Evolutionary conservation across 1,140 invertebrate genomes (phyloP).

Genomic region (Battus philenor): DNA sequence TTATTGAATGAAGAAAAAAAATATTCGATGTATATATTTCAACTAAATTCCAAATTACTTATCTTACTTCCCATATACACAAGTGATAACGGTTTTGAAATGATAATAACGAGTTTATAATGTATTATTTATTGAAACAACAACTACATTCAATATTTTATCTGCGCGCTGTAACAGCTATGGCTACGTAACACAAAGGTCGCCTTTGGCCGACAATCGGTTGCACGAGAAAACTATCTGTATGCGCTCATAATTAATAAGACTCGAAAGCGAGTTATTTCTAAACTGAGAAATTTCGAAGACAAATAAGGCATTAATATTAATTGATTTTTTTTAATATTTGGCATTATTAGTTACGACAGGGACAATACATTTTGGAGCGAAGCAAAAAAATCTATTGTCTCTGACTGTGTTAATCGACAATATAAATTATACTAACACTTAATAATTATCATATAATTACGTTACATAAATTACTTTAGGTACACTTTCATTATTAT

Average conservation of each 20-base stretch:
- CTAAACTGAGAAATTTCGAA: neutral
- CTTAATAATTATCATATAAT: slow-evolving; percentile 41
- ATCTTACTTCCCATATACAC: neutral
- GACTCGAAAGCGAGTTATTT: neutral
- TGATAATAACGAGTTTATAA: slow-evolving; percentile 13
- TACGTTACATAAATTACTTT: slow-evolving; percentile 55
- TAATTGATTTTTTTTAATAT: neutral
- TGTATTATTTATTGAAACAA: slow-evolving; percentile 52
- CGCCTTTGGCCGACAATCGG: neutral
- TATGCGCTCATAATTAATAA: neutral
- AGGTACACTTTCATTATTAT: slow-evolving; percentile 34
- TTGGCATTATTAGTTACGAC: slow-evolving; percentile 3
- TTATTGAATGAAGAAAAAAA: neutral
- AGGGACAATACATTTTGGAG: slow-evolving; percentile 13
- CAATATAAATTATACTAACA: slow-evolving; percentile 54
- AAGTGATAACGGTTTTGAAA: neutral
- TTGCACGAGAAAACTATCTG: neutral
- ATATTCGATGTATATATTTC: neutral
- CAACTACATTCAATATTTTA: slow-evolving; percentile 44
- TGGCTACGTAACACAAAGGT: slow-evolving; percentile 2
- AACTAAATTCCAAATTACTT: neutral
- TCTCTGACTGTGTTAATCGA: slow-evolving; percentile 43
- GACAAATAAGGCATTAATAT: too few species aligned
- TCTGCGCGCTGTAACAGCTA: slow-evolving; percentile 29
- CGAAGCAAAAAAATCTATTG: slow-evolving; percentile 17